Base-by-base conservation (phyloP, 2,113 vertebrate species). In the Chiloscyllium plagiosum region DNA sequence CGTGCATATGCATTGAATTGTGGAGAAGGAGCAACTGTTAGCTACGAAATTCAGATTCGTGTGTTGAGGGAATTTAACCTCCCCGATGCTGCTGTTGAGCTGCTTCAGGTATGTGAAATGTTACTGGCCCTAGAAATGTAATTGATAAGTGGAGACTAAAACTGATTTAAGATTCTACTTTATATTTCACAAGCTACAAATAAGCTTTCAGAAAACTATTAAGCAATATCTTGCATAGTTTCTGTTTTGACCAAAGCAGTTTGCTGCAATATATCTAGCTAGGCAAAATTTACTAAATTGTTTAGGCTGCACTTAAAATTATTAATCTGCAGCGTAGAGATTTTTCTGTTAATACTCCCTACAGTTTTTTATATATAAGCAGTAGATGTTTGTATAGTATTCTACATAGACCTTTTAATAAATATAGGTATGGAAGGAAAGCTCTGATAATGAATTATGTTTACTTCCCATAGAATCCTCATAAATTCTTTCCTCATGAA, bases 401-500 rank as follows among this genome's bases (percentile, higher is more conserved):
- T 83, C 80, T 93, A 6, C 65, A 61, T 65, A 4, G 52, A 20
- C 12, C 22, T 47, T 19, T 47, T 17, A 50, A 52, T 89, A 89
- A 56, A 42, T 94, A n/a, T 4, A 94, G 37, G 4, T 50, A 20
- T 26, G 20, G 68, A 3, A 76, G 69, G 37, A 29, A 52, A 72
- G 68, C 37, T 47, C 42, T 72, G 69, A 24, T 76, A 95, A 72
- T 95, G 24, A 50, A 72, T 95, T 50, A 22, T 26, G 26, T 72
- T 95, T 95, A 4, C 96, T 94, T 33, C 96, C 96, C 96, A 96
- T 97, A 99, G 99, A 99, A 99, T 97, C 99, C 99, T 56, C 99
- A 99, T 97, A 99, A 99, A 96, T 99, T 99, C 97, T 99, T 99
- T 96, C 99, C 99, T 0, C 99, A 99, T 86, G 99, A 99, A 96